These are phyloP conservation scores for Euura saliciscinereae DNA, from an alignment of 1,140 invertebrate genomes.

Conservation along the genomic window DNA sequence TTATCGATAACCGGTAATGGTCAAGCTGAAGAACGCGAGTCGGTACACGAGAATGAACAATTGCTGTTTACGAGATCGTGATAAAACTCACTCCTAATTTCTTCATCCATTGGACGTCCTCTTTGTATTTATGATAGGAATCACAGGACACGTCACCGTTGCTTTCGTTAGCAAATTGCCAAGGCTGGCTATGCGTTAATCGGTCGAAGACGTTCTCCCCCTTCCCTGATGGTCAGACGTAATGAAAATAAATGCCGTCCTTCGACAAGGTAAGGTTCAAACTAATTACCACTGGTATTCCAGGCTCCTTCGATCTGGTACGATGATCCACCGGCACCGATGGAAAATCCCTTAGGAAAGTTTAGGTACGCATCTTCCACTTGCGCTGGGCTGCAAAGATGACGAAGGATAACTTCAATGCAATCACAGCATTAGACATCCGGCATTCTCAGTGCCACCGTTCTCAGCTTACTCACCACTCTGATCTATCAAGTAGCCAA, in stretches of 20 bases:
- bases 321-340: slow-evolving; percentile 43
- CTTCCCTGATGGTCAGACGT: slow-evolving; percentile 44
- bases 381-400: not conserved
- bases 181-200: not conserved
- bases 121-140: slow-evolving; percentile 69
- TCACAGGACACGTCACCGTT: slow-evolving; percentile 70
- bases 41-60: slow-evolving; percentile 1
- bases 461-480: no score
- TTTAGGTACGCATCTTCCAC: not conserved
- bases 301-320: slow-evolving; percentile 55
- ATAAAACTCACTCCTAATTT: slow-evolving; percentile 58
- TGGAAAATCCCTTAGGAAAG: slow-evolving; percentile 34
- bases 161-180: slow-evolving; percentile 14
- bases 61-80: not conserved
- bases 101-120: slow-evolving; percentile 67
- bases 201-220: slow-evolving; percentile 47
- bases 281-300: slow-evolving; percentile 41
- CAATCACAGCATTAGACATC: not conserved
- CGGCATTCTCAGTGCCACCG: not conserved
- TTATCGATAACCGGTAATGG: slow-evolving; percentile 69
- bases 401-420: not conserved
- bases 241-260: slow-evolving; percentile 10
- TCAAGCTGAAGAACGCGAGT: slow-evolving; percentile 46
- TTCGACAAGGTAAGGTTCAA: not conserved
- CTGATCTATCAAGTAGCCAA: no score